A percentile compares a stretch with the other conserved stretches of the same genome.
Evolutionary conservation across 2,888 invertebrate genomes (phyloP).

Genomic region (Tenthredo mesomela): DNA sequence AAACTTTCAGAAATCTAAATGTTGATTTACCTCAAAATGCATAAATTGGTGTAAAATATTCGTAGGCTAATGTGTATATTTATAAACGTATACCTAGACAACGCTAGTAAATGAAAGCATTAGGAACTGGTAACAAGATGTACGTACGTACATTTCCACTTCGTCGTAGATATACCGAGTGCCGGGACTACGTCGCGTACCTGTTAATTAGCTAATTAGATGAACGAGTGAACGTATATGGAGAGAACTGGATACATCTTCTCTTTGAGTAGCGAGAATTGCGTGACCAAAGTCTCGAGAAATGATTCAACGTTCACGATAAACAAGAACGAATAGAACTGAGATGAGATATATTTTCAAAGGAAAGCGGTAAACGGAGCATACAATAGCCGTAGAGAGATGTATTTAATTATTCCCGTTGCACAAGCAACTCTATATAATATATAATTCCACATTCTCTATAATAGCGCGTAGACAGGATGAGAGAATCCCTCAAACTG

Average conservation of each 20-base stretch:
- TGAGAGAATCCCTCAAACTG: not conserved
- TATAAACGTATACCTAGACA: not conserved
- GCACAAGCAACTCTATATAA: not conserved
- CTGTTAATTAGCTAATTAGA: slow-evolving; percentile 38
- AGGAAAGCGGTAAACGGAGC: not conserved
- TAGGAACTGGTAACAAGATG: not conserved
- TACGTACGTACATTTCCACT: not conserved
- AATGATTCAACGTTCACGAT: not conserved
- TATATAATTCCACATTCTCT: not conserved
- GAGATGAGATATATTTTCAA: not conserved
- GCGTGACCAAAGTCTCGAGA: slow-evolving; percentile 19
- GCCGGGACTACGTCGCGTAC: not conserved
- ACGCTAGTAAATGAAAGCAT: not conserved
- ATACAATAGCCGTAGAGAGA: not conserved
- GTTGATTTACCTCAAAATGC: too few relatives aligned
- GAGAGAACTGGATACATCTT: not conserved
- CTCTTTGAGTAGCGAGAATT: not conserved
- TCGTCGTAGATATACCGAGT: not conserved
- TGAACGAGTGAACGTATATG: slow-evolving; percentile 17
- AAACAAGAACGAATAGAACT: not conserved
- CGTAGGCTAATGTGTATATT: not conserved
- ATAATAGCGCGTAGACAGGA: not conserved
- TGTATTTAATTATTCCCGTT: not conserved
- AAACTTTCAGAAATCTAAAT: not conserved
- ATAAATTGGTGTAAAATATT: not conserved